Conservation (phyloP, 2,888 invertebrate genomes). For the Conchocele bisecta region DNA sequence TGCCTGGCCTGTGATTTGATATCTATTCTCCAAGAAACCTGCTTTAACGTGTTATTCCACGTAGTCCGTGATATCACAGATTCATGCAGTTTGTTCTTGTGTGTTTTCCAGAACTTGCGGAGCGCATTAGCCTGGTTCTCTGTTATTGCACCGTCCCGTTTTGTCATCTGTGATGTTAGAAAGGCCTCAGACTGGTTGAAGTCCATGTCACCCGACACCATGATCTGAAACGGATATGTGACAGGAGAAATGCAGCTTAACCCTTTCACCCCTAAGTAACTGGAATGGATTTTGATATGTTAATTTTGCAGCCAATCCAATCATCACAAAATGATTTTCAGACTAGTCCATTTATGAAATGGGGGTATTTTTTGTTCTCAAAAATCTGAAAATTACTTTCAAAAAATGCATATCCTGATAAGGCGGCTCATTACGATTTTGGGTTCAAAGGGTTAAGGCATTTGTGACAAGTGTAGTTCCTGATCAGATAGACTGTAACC, state of each 20-base stretch:
- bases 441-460: no score
- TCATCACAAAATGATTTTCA: not conserved
- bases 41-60: constrained; percentile 78
- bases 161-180: constrained; percentile 78
- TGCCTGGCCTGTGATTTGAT: constrained; percentile 89
- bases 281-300: not conserved
- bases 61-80: constrained; percentile 73
- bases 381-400: no score
- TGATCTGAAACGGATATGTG: constrained; percentile 72
- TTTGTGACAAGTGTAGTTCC: no score
- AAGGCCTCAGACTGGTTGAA: constrained; percentile 80
- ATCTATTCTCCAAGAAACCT: constrained; percentile 80
- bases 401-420: no score
- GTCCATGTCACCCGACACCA: constrained; percentile 81
- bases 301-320: not conserved
- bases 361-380: not conserved
- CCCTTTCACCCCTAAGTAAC: no score
- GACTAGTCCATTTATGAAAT: not conserved
- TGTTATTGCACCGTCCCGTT: constrained; percentile 76
- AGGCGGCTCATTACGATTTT: no score
- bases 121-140: constrained; percentile 78
- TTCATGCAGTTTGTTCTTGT: constrained; percentile 79
- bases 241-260: no score
- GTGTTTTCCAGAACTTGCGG: constrained; percentile 79
- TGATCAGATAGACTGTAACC: no score